phyloP scores from a whole-genome alignment of 2,113 vertebrate species.

The Caranx ignobilis region DNA sequence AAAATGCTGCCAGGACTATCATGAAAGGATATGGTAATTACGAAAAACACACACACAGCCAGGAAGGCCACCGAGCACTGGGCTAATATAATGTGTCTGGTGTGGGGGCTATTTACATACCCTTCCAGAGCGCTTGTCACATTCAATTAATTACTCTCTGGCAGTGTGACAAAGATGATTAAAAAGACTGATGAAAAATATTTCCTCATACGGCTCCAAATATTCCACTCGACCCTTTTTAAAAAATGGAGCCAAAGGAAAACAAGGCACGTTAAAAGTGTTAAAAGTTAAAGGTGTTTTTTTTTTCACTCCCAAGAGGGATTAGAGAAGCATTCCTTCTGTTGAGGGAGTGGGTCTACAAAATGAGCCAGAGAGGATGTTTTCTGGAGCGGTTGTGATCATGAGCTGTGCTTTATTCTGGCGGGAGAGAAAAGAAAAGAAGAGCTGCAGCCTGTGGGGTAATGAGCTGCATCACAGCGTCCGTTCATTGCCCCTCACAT shows the following conservation, averaged over 20 bases:
- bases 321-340: conserved; percentile 11
- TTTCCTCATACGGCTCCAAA: conserved; percentile 50
- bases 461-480: conserved; percentile 74
- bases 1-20: conserved; percentile 69
- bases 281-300: conserved; percentile 42
- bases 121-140: conserved; percentile 76
- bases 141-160: conserved; percentile 79
- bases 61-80: conserved; percentile 51
- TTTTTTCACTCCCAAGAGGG: not conserved
- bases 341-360: conserved; percentile 21
- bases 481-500: conserved; percentile 57
- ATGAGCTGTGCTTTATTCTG: conserved; percentile 56
- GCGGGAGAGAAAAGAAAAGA: conserved; percentile 5
- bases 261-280: conserved; percentile 1
- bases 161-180: conserved; percentile 79
- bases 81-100: conserved; percentile 72
- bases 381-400: conserved; percentile 67
- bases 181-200: conserved; percentile 67
- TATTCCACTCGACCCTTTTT: conserved; percentile 36
- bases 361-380: conserved; percentile 56
- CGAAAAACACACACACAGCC: conserved; percentile 45
- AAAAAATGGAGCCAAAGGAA: conserved; percentile 43
- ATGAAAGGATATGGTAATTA: conserved; percentile 83
- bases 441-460: conserved; percentile 53
- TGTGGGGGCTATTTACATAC: conserved; percentile 78